phyloP scores from a whole-genome alignment of 2,888 invertebrate species.

The Melikaiella ostensackeni region DNA sequence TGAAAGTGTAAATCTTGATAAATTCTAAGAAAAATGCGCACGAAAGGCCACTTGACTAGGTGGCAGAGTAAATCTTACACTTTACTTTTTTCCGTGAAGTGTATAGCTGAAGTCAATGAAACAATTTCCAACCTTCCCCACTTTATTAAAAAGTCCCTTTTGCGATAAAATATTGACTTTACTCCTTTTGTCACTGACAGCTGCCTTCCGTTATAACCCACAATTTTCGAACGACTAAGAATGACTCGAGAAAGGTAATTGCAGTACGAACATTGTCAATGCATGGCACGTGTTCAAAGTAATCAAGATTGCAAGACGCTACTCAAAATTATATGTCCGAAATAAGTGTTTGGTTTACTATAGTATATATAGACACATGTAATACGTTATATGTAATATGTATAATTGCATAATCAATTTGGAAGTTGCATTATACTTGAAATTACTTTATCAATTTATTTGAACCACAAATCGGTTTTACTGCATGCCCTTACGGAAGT shows the following conservation, averaged over 20 bases:
- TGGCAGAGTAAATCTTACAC: no score
- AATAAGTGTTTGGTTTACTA: not conserved
- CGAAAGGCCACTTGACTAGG: no score
- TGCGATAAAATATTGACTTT: conserved; percentile 27
- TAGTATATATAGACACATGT: conserved; percentile 2
- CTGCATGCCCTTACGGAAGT: not conserved
- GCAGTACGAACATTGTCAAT: conserved; percentile 16
- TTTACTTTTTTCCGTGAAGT: no score
- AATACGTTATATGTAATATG: no score
- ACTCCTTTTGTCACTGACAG: not conserved
- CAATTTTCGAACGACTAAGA: conserved; percentile 19
- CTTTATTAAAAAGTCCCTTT: not conserved
- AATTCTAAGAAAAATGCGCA: no score
- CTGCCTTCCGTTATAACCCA: conserved; percentile 8
- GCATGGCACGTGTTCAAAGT: conserved; percentile 2
- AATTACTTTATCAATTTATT: conserved; percentile 11
- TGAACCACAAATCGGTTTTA: not conserved
- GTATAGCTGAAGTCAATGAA: no score
- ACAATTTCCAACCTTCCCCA: not conserved
- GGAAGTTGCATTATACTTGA: not conserved
- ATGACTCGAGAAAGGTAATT: conserved; percentile 22
- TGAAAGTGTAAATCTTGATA: no score
- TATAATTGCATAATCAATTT: not conserved
- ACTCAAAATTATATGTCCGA: not conserved
- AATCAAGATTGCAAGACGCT: conserved; percentile 6